These are phyloP conservation scores for Caenorhabditis sinica DNA, from an alignment of 2,888 invertebrate genomes.

Conservation along the genomic window DNA sequence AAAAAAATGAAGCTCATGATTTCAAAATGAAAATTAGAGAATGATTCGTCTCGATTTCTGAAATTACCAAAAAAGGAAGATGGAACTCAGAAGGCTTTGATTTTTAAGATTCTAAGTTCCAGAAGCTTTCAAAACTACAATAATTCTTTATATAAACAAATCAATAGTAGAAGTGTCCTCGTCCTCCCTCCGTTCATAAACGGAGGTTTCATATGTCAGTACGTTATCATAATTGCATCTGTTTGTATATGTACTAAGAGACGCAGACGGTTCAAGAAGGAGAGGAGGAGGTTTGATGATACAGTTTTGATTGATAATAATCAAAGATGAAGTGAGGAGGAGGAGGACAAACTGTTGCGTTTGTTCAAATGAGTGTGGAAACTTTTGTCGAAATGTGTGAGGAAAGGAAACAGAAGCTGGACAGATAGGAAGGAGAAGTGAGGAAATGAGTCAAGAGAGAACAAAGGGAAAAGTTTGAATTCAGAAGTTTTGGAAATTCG, in stretches of 20 bases:
- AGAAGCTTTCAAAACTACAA: background rate
- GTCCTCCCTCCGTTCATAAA: constrained; percentile 24
- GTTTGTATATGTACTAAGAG: constrained; percentile 44
- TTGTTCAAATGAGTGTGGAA: constrained; percentile 11
- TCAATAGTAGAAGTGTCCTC: constrained; percentile 10
- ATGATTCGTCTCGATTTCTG: too few species aligned
- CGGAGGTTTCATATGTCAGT: constrained; percentile 26
- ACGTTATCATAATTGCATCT: constrained; percentile 54
- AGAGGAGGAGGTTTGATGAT: constrained; percentile 30
- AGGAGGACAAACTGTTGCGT: constrained; percentile 32
- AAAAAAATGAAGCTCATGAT: too few species aligned
- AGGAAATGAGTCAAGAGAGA: constrained; percentile 19
- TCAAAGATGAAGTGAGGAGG: constrained; percentile 51
- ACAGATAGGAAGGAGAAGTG: constrained; percentile 8
- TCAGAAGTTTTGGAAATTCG: background rate
- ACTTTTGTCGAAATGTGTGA: constrained; percentile 2
- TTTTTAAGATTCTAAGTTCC: background rate
- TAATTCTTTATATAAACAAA: background rate
- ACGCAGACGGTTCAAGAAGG: constrained; percentile 20
- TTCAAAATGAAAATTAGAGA: too few species aligned
- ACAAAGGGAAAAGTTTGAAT: constrained; percentile 19
- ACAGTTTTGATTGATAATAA: constrained; percentile 54
- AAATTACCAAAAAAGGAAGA: too few species aligned
- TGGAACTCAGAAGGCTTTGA: too few species aligned
- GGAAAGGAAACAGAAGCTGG: constrained; percentile 9